Base-by-base conservation (phyloP, 2,888 invertebrate species). In the Eupithecia subumbrata region DNA sequence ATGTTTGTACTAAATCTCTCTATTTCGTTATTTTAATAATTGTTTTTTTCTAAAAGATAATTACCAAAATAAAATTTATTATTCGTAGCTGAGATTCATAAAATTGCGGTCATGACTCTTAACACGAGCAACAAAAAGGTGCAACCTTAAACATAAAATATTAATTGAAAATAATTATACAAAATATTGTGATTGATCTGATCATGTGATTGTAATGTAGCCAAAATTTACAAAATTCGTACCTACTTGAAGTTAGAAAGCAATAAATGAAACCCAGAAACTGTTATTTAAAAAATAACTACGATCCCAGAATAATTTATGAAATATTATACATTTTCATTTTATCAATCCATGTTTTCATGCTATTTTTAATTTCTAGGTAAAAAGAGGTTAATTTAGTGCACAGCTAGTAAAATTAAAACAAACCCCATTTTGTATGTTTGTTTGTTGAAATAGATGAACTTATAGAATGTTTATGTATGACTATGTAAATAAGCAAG, bases 401-500 rank as follows among this genome's bases (percentile, higher is more conserved):
- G 37, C 66, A 66, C 66, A 40, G n/a, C 9, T 37, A 67, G 37
- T 34, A 74, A 60, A 60, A 37, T 34, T 45, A 64, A 43, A 64
- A 67, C 60, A 78, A 82, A 82, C 81, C 79, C 82, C 80, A 79
- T 78, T 71, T 74, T 74, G 63, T 74, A 72, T 67, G 72, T 81
- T 78, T 56, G 63, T 73, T 75, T 60, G 43, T 66, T 22, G 22
- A 56, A 22, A 56, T 56, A 69, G 69, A 30, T 73, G 69, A 75
- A 22, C 56, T 11, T 56, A 69, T 73, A 78, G 72, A 72, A 66
- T 67, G 68, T 78, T 76, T 78, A 71, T 76, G 74, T 79, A 77
- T 77, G 73, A 73, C 30, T 52, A 76, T 82, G 82, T 82, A 82
- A 81, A 82, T 82, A 81, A 74, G 79, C 79, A 78, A 75, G 78